These are phyloP conservation scores for Epirrhoe tristata DNA, from an alignment of 2,888 invertebrate genomes.

Conservation along the genomic window DNA sequence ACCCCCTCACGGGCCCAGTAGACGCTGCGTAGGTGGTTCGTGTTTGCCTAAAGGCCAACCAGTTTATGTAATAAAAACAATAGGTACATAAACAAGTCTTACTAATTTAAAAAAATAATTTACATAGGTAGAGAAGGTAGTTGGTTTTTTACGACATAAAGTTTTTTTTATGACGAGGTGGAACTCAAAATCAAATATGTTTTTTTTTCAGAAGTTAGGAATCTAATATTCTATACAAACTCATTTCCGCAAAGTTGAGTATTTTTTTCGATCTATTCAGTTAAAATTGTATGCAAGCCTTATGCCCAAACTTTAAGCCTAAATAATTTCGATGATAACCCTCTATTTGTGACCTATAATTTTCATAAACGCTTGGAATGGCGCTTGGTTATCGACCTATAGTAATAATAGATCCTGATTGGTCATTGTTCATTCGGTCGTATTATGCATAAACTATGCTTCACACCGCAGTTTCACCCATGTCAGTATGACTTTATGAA, in stretches of 20 bases:
- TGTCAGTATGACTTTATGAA: not conserved
- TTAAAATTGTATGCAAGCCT: no score
- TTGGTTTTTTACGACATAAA: no score
- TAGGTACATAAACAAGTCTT: not conserved
- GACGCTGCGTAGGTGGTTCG: conserved; percentile 28
- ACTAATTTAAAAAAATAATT: not conserved
- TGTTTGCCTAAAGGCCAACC: conserved; percentile 13
- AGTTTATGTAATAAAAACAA: conserved; percentile 10
- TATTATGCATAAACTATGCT: not conserved
- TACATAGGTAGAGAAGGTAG: no score
- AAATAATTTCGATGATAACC: not conserved
- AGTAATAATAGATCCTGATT: conserved; percentile 27
- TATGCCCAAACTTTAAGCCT: no score
- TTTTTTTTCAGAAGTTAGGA: no score
- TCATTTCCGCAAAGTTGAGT: not conserved
- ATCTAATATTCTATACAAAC: no score
- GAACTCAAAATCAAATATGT: no score
- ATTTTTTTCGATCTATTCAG: not conserved
- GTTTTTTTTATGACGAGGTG: no score
- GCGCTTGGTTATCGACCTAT: conserved; percentile 22
- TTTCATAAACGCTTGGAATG: conserved; percentile 15
- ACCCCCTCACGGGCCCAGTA: conserved; percentile 14
- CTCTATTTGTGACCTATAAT: conserved; percentile 1
- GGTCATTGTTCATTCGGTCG: conserved; percentile 24
- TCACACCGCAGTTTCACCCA: not conserved